Percentiles rank a stretch among this genome's conserved stretches.
phyloP scores from a whole-genome alignment of 2,888 invertebrate species.

The Apamea crenata region DNA sequence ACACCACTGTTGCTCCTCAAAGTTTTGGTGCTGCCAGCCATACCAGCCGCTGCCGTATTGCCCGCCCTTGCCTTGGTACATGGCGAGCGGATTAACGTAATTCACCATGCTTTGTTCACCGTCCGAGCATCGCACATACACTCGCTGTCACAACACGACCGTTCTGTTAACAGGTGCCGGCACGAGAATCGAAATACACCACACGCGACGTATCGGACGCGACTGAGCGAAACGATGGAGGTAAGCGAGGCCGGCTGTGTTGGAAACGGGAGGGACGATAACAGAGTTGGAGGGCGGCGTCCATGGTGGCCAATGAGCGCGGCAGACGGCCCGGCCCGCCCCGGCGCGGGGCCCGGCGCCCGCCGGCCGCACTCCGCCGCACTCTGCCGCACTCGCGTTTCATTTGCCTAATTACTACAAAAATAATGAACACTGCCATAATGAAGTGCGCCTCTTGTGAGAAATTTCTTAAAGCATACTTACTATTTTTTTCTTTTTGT shows the following conservation, averaged over 20 bases:
- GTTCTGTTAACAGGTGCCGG: conserved; percentile 66
- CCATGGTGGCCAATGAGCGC: conserved; percentile 77
- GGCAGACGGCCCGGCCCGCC: conserved; percentile 57
- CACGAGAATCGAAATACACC: conserved; percentile 75
- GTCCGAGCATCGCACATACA: conserved; percentile 88
- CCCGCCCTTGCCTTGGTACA: conserved; percentile 92
- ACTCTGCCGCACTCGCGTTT: conserved; percentile 77
- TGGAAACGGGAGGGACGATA: conserved; percentile 72
- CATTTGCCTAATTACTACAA: conserved; percentile 88
- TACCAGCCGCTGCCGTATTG: conserved; percentile 89
- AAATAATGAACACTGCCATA: conserved; percentile 84
- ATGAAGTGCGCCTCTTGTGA: conserved; percentile 74
- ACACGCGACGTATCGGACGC: conserved; percentile 79
- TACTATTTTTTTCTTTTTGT: conserved; percentile 10
- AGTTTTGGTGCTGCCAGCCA: conserved; percentile 88
- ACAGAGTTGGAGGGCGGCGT: conserved; percentile 73
- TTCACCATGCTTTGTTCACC: conserved; percentile 92
- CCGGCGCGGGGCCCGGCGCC: conserved; percentile 56
- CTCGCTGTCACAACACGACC: conserved; percentile 86
- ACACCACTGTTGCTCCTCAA: conserved; percentile 91
- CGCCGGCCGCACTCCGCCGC: conserved; percentile 74
- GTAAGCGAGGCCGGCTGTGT: conserved; percentile 65
- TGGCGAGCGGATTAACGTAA: conserved; percentile 92
- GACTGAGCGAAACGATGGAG: conserved; percentile 78
- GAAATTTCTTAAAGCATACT: conserved; percentile 30